Conservation (phyloP, 2,797 vertebrate genomes). For the Decapterus maruadsi region DNA sequence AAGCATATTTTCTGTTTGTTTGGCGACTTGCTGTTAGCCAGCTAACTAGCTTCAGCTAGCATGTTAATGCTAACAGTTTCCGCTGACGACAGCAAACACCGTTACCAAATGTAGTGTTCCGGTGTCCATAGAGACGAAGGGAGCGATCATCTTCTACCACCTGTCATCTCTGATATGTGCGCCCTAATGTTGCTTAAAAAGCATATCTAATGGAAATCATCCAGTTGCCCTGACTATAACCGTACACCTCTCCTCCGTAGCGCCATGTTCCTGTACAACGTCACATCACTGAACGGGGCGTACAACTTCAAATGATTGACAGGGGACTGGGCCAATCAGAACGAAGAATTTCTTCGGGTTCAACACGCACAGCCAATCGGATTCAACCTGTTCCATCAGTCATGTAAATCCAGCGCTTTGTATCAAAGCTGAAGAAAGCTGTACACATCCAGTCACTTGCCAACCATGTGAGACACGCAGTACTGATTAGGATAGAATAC, state of each 20-base stretch:
- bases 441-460: constrained; percentile 48
- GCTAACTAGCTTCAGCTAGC: constrained; percentile 76
- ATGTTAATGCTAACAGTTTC: constrained; percentile 71
- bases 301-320: constrained; percentile 48
- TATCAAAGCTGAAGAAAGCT: constrained; percentile 40
- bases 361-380: constrained; percentile 52
- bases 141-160: constrained; percentile 53
- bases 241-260: constrained; percentile 76
- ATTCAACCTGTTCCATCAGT: constrained; percentile 26
- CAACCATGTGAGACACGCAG: constrained; percentile 49
- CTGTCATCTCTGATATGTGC: constrained; percentile 50
- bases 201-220: constrained; percentile 36
- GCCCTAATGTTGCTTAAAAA: constrained; percentile 26
- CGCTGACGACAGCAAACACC: constrained; percentile 80
- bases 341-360: background rate
- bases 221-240: constrained; percentile 67
- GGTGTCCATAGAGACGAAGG: constrained; percentile 63
- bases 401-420: constrained; percentile 51
- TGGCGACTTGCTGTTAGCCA: constrained; percentile 66
- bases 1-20: constrained; percentile 58
- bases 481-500: constrained; percentile 13
- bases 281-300: constrained; percentile 74
- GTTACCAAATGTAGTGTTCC: constrained; percentile 48
- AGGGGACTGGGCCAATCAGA: constrained; percentile 56
- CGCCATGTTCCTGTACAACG: constrained; percentile 85